Base-by-base conservation (phyloP, 2,888 invertebrate species). In the Ditylenchus weischeri region DNA sequence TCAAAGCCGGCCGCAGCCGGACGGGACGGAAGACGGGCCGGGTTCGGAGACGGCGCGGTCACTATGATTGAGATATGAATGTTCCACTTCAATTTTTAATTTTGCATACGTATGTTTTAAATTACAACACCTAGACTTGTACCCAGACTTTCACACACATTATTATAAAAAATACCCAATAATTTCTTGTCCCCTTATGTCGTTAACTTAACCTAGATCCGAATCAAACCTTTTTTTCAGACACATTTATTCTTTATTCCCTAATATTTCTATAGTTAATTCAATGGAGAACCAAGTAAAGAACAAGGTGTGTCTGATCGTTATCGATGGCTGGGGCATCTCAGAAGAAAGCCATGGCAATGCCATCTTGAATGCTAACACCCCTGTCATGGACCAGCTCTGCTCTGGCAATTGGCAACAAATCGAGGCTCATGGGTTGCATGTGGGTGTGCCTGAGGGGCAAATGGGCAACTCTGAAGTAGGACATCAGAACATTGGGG, bases 401-500 rank as follows among this genome's bases (percentile, higher is more conserved):
- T 79, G 83, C 48, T 77, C 79, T 29, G 78, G 78, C 13, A 79
- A 83, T 66, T 83, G 80, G 73, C 72, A 78, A 65, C 74, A 78
- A 62, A 76, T 84, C 38, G 84, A 84, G 65, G 85, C 85, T 11
- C 84, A 84, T 49, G 85, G 85, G 1, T 73, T 83, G 60, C 83
- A 84, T 50, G 85, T 85, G 50, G 85, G 85, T 21, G 43, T 85
- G 50, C 85, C 84, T 1, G 83, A 79, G 64, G 85, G 85, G 18
- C 77, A 85, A n/a, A 85, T 85, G 85, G 85, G 85, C 35, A 85
- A 85, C 66, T 84, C 84, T 19, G 85, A 85, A 79, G 85, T 85
- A 23, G 85, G 85, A 19, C 85, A 85, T 72, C 75, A 85, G 76
- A 85, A 85, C 74, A 85, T 85, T 65, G 85, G 85, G 15, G 84